phyloP scores from a whole-genome alignment of 2,888 invertebrate species.

The Xestia xanthographa region DNA sequence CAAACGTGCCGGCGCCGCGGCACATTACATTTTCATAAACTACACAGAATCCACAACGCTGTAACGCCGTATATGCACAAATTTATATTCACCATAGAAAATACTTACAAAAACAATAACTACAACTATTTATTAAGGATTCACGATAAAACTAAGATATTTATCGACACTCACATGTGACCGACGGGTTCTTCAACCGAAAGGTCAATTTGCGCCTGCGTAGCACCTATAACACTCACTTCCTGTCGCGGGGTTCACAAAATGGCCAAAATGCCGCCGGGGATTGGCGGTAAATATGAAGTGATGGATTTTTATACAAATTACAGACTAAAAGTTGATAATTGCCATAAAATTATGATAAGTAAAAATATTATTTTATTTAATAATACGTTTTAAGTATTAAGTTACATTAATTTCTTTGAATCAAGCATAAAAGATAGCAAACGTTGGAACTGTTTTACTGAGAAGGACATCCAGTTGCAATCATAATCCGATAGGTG shows the following conservation, averaged over 20 bases:
- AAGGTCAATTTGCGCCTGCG: constrained; percentile 94
- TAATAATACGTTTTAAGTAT: background rate
- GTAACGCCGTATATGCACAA: constrained; percentile 80
- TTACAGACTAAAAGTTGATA: background rate
- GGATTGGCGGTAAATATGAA: constrained; percentile 82
- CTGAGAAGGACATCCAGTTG: constrained; percentile 9
- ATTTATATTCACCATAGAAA: constrained; percentile 85
- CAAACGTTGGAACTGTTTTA: constrained; percentile 51
- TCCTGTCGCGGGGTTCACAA: constrained; percentile 90
- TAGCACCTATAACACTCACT: constrained; percentile 91
- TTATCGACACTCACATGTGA: constrained; percentile 96
- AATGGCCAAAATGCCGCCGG: constrained; percentile 81
- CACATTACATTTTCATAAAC: constrained; percentile 80
- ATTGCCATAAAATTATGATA: fast-evolving
- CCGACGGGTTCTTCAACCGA: constrained; percentile 97
- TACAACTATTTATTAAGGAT: constrained; percentile 84
- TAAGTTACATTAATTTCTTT: background rate
- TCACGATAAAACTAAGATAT: constrained; percentile 90
- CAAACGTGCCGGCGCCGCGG: constrained; percentile 89
- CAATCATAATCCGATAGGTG: constrained; percentile 38
- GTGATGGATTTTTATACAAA: background rate
- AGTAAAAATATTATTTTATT: background rate
- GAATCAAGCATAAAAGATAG: constrained; percentile 20
- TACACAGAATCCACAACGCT: constrained; percentile 86
- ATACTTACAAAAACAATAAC: constrained; percentile 89